These are phyloP conservation scores for Pollenia griseotomentosa DNA, from an alignment of 2,888 invertebrate genomes.

Conservation along the genomic window DNA sequence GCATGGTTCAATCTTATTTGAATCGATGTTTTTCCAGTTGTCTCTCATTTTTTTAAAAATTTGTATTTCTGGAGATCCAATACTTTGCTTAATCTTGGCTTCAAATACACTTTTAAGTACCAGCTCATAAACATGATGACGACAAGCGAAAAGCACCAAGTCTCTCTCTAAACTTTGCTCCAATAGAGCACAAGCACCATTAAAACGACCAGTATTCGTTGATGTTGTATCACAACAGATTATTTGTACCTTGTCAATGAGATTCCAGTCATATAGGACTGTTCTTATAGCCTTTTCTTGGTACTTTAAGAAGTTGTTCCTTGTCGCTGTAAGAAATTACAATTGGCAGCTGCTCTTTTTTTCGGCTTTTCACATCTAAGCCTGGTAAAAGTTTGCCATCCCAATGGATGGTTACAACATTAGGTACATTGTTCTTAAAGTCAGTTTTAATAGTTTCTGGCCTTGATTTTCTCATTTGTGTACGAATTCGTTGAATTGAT, in stretches of 20 bases:
- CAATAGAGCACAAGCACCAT: too few relatives aligned
- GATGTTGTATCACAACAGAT: too few relatives aligned
- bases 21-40: too few relatives aligned
- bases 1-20: not conserved
- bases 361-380: not conserved
- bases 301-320: constrained; percentile 24
- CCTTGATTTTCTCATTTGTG: not conserved
- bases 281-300: too few relatives aligned
- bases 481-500: too few relatives aligned
- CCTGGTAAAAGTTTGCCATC: too few relatives aligned
- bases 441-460: constrained; percentile 38
- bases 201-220: too few relatives aligned
- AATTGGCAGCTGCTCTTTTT: constrained; percentile 16
- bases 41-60: not conserved
- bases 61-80: too few relatives aligned
- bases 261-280: too few relatives aligned
- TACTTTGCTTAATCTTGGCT: too few relatives aligned
- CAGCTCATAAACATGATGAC: not conserved
- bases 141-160: not conserved
- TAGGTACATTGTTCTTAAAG: constrained; percentile 45
- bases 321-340: not conserved
- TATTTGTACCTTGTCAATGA: too few relatives aligned
- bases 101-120: not conserved
- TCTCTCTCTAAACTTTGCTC: too few relatives aligned
- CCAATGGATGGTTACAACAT: not conserved